phyloP scores from a whole-genome alignment of 2,797 vertebrate species.

The Morus bassanus region DNA sequence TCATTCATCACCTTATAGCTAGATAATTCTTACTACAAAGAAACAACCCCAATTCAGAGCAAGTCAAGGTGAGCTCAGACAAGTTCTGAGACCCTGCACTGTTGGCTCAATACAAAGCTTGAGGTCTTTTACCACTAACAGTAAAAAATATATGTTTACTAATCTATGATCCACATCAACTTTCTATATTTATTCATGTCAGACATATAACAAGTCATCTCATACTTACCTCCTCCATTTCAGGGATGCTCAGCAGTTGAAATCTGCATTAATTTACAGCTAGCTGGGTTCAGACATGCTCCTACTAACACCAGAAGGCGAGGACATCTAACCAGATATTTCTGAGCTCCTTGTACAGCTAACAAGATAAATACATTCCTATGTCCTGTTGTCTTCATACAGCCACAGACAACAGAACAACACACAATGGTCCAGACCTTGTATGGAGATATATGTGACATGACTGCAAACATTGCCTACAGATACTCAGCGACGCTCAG shows the following conservation, averaged over 20 bases:
- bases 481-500: not conserved
- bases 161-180: not conserved
- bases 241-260: not conserved
- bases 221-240: not conserved
- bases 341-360: not conserved
- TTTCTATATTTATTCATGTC: not conserved
- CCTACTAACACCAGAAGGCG: not conserved
- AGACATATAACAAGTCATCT: not conserved
- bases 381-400: rapidly evolving
- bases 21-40: not conserved
- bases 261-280: not conserved
- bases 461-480: not conserved
- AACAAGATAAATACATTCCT: not conserved
- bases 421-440: not conserved
- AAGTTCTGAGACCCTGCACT: not conserved
- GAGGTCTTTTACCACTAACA: not conserved
- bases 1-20: not conserved
- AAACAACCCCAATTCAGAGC: not conserved
- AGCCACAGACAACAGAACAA: not conserved
- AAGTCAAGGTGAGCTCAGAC: not conserved
- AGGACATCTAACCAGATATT: not conserved
- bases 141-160: not conserved
- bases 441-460: not conserved
- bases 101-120: not conserved
- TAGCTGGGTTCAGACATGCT: not conserved